These are phyloP conservation scores for Elgaria multicarinata DNA, from an alignment of 2,113 vertebrate genomes.

Conservation along the genomic window DNA sequence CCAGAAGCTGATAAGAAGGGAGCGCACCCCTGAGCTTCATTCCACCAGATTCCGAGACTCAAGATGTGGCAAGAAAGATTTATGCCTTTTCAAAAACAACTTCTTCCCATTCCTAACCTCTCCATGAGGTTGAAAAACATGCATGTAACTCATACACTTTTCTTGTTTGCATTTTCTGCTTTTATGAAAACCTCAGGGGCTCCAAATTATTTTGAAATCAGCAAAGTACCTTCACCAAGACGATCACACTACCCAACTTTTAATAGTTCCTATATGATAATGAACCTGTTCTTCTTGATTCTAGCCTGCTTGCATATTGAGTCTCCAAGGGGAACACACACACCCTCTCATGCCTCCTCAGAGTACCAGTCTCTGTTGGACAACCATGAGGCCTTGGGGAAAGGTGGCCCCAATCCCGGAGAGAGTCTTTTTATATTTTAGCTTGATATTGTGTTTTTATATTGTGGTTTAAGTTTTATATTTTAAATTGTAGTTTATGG, in stretches of 20 bases:
- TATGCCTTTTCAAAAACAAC: slow-evolving; percentile 28
- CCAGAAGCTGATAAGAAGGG: slow-evolving; percentile 57
- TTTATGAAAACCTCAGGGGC: background rate
- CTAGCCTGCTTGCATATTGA: background rate
- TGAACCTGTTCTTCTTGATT: background rate
- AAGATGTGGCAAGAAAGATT: slow-evolving; percentile 53
- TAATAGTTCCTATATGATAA: background rate
- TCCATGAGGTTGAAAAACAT: background rate
- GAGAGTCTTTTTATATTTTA: too few relatives aligned
- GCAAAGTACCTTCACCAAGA: background rate
- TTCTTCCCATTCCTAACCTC: slow-evolving; percentile 54
- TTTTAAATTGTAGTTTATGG: too few relatives aligned
- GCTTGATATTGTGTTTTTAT: too few relatives aligned
- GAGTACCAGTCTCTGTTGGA: too few relatives aligned
- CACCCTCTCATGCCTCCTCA: too few relatives aligned
- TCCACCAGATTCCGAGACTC: slow-evolving; percentile 43
- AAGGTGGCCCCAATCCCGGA: too few relatives aligned
- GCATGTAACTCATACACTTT: background rate
- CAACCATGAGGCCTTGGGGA: too few relatives aligned
- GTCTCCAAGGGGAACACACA: too few relatives aligned
- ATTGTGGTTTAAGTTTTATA: too few relatives aligned
- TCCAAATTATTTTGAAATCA: background rate
- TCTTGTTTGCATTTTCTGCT: background rate
- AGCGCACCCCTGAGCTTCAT: slow-evolving; percentile 27
- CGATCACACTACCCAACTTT: background rate